Conservation (phyloP, 1,140 invertebrate species). For the Tyrophagus putrescentiae region DNA sequence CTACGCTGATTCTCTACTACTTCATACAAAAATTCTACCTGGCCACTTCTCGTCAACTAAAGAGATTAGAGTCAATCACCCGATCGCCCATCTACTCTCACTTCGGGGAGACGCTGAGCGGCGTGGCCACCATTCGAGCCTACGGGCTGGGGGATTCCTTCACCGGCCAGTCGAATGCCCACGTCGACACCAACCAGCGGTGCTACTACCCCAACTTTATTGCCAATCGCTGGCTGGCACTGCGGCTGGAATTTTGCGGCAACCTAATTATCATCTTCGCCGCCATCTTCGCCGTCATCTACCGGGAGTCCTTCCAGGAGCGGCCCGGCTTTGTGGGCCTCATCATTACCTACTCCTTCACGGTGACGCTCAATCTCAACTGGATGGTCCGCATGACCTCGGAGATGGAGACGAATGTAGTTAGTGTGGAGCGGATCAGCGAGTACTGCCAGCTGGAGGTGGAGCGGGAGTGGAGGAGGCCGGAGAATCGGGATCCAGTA, state of each 20-base stretch:
- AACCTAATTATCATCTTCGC: constrained; percentile 64
- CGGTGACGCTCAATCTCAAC: constrained; percentile 83
- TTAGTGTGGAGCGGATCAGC: constrained; percentile 89
- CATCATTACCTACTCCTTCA: constrained; percentile 73
- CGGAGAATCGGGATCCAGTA: constrained; percentile 31
- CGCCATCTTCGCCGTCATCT: constrained; percentile 75
- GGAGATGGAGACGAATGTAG: constrained; percentile 92
- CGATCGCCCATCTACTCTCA: constrained; percentile 43
- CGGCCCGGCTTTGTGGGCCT: constrained; percentile 55
- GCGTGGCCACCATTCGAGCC: constrained; percentile 42
- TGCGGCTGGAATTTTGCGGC: constrained; percentile 67
- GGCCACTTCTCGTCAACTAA: constrained; percentile 40
- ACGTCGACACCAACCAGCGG: constrained; percentile 55
- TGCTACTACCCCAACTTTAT: constrained; percentile 34
- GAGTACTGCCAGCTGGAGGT: constrained; percentile 71
- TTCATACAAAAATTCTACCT: constrained; percentile 42
- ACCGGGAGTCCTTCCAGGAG: constrained; percentile 49
- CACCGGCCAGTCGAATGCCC: constrained; percentile 54
- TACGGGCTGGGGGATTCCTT: constrained; percentile 39
- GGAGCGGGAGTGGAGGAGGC: constrained; percentile 33
- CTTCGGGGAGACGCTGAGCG: constrained; percentile 42
- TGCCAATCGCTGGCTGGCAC: constrained; percentile 61
- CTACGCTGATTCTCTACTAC: constrained; percentile 41
- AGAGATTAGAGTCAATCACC: constrained; percentile 40
- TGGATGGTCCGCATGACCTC: constrained; percentile 92